Evolutionary conservation across 1,140 invertebrate species (phyloP), one percentile per base, ranked within the genome.

Genomic region (Drosophila ananassae): DNA sequence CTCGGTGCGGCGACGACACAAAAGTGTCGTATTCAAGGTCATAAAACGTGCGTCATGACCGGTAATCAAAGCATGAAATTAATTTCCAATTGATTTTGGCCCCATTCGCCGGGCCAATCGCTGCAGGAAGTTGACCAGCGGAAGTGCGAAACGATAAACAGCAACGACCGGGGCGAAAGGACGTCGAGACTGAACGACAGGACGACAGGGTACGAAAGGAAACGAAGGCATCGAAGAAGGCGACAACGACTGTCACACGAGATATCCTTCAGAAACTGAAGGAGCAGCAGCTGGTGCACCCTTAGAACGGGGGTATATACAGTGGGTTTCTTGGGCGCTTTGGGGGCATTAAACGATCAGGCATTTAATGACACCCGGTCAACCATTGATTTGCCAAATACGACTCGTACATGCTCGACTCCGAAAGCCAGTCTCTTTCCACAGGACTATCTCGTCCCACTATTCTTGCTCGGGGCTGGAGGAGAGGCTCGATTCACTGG

Each of bases 71-170:
- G 83, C 83, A 89, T 83, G 79, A 89, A 87, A 87, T 87, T 87
- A 87, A 87, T 87, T 87, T 87, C 83, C 83, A 87, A 87, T 87
- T 87, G 83, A 87, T 87, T 87, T 87, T 83, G 79, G 82, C 83
- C 82, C 82, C 82, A 56, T 68, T 74, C 61, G 71, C 52, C 57
- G 68, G 60, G 41, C 73, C 83, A 82, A 89, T 83, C 76, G 84
- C 84, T 77, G 76, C 79, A 89, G 83, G 83, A 89, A 89, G 84
- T 89, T 83, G 83, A 89, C 83, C 79, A 79, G 64, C 83, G 83
- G 83, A 89, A 89, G 84, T 89, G 83, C 82, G 82, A 85, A 87
- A 89, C 83, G 83, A 87, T 87, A 87, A 87, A 87, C 83, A 89
- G 83, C 78, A 76, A 73, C 72, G 64, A 67, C 51, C 41, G 48